A percentile compares a stretch with the other conserved stretches of the same genome.
phyloP scores from a whole-genome alignment of 2,113 vertebrate genomes.

The Beaufortia kweichowensis region DNA sequence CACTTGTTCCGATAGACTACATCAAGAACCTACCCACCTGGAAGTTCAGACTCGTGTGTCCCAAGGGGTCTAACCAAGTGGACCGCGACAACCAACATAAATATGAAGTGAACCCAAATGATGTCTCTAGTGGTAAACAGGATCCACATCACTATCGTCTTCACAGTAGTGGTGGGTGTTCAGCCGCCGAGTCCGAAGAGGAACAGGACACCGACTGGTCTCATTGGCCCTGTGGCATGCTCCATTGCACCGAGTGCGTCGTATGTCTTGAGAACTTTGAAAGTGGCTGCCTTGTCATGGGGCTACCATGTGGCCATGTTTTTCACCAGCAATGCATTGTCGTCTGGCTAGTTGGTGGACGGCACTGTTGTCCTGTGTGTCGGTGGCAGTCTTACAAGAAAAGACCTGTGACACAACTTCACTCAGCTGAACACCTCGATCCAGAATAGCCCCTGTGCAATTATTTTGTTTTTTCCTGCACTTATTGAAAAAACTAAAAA shows the following conservation, averaged over 20 bases:
- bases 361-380: constrained; percentile 94
- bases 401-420: constrained; percentile 73
- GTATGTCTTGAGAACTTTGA: constrained; percentile 94
- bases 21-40: constrained; percentile 90
- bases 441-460: constrained; percentile 32
- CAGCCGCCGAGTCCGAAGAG: constrained; percentile 35
- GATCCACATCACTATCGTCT: constrained; percentile 11
- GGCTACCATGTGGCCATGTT: constrained; percentile 90
- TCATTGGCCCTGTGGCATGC: constrained; percentile 80
- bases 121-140: neutral
- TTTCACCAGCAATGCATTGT: constrained; percentile 97
- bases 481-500: constrained; percentile 66
- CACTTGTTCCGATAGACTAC: constrained; percentile 90
- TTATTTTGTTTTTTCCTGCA: constrained; percentile 64
- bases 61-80: neutral
- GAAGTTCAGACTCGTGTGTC: constrained; percentile 75
- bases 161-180: neutral
- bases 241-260: constrained; percentile 93
- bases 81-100: constrained; percentile 28
- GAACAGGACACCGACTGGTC: constrained; percentile 78
- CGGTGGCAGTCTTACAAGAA: constrained; percentile 96
- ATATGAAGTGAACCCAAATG: neutral
- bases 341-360: constrained; percentile 87
- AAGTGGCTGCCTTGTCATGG: constrained; percentile 84
- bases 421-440: constrained; percentile 32